These are phyloP conservation scores for Pyxicephalus adspersus DNA, from an alignment of 2,113 vertebrate genomes.

Conservation along the genomic window DNA sequence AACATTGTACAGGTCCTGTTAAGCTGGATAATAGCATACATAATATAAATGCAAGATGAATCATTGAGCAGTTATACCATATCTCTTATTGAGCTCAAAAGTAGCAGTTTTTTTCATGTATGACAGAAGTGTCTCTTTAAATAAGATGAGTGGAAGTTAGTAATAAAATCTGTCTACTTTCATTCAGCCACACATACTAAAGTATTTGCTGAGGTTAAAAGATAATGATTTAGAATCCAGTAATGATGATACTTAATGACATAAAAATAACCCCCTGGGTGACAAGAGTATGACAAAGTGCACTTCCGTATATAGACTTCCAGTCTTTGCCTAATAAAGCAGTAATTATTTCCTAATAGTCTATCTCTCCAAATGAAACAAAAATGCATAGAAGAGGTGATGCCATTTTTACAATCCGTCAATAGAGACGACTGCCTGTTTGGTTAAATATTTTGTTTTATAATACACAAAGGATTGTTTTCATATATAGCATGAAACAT, in stretches of 20 bases:
- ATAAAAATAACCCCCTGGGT: background rate
- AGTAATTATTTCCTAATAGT: background rate
- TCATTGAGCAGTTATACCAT: too few relatives aligned
- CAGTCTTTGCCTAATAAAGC: background rate
- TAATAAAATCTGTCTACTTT: too few relatives aligned
- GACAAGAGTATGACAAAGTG: background rate
- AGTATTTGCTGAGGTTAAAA: background rate
- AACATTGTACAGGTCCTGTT: too few relatives aligned
- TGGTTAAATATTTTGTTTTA: background rate
- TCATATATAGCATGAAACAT: too few relatives aligned
- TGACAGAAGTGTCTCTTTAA: too few relatives aligned
- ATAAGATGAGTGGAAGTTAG: too few relatives aligned
- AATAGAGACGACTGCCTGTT: background rate
- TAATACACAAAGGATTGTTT: too few relatives aligned
- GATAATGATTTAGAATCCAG: background rate
- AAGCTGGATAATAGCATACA: too few relatives aligned
- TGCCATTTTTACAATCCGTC: background rate
- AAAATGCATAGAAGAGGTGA: background rate
- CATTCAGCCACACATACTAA: too few relatives aligned
- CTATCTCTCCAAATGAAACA: background rate
- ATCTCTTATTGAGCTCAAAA: too few relatives aligned
- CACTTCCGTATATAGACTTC: background rate
- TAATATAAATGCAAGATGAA: too few relatives aligned
- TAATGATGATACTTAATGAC: slow-evolving; percentile 9
- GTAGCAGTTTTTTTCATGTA: too few relatives aligned